These are phyloP conservation scores for Distichodus sexfasciatus DNA, from an alignment of 2,797 vertebrate genomes.

Conservation along the genomic window DNA sequence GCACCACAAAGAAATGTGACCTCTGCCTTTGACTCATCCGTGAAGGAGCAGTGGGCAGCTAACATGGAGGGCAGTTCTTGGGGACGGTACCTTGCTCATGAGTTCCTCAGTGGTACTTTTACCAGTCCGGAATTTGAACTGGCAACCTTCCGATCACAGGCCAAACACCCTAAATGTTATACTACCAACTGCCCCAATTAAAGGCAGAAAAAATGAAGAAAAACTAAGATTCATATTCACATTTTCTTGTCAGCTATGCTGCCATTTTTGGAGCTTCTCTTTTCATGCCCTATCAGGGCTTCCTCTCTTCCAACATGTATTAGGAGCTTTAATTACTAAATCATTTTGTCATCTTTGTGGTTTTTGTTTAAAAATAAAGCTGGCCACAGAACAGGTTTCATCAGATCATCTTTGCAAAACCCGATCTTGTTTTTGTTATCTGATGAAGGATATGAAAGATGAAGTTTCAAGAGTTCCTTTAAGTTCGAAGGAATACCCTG, in stretches of 20 bases:
- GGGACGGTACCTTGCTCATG: too few relatives aligned
- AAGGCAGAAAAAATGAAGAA: too few relatives aligned
- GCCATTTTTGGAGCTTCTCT: neutral
- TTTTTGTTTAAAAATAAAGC: slow-evolving; percentile 49
- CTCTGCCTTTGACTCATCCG: too few relatives aligned
- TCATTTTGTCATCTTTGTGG: slow-evolving; percentile 47
- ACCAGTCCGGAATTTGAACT: too few relatives aligned
- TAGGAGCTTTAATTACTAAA: slow-evolving; percentile 49
- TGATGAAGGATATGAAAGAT: slow-evolving; percentile 26
- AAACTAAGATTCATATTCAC: too few relatives aligned
- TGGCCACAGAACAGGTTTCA: slow-evolving; percentile 35
- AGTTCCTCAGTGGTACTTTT: too few relatives aligned
- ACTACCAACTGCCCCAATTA: too few relatives aligned
- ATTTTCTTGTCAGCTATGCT: neutral
- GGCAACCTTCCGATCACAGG: too few relatives aligned
- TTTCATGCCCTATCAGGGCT: slow-evolving; percentile 30
- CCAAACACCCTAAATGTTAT: too few relatives aligned
- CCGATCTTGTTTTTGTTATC: slow-evolving; percentile 17
- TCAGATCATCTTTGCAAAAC: slow-evolving; percentile 20
- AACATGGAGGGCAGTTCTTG: too few relatives aligned
- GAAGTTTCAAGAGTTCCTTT: slow-evolving; percentile 56
- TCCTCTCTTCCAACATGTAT: slow-evolving; percentile 28
- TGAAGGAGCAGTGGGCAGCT: too few relatives aligned
- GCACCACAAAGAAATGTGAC: too few relatives aligned
- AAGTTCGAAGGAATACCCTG: slow-evolving; percentile 60